A percentile compares a stretch with the other conserved stretches of the same genome.
Evolutionary conservation across 2,888 invertebrate genomes (phyloP).

Genomic region (Lithophane leautieri): DNA sequence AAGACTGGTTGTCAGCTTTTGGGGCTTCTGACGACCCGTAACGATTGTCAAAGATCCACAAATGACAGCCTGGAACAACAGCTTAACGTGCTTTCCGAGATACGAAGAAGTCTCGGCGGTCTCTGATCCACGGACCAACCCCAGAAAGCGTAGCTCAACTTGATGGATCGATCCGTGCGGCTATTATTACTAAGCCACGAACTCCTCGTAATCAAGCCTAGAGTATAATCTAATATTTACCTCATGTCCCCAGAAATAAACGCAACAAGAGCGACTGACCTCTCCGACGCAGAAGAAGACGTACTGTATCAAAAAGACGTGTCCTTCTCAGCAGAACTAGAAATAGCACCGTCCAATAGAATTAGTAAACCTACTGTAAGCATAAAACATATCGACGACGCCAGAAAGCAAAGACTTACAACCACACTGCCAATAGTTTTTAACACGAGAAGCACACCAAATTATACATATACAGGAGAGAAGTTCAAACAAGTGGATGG

Average conservation of each 20-base stretch:
- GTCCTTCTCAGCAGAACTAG: constrained; percentile 94
- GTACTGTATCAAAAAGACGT: constrained; percentile 95
- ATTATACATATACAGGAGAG: constrained; percentile 83
- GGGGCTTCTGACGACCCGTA: no score
- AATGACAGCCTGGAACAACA: no score
- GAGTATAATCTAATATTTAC: not conserved
- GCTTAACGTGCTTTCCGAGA: no score
- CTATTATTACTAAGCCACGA: no score
- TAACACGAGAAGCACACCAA: constrained; percentile 71
- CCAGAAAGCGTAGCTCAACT: no score
- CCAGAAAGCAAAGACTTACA: constrained; percentile 73
- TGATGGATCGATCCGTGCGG: no score
- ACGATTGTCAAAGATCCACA: no score
- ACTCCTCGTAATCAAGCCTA: no score
- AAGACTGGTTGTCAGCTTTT: no score
- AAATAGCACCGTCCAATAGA: constrained; percentile 89
- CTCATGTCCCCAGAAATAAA: constrained; percentile 92
- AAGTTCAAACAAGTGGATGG: constrained; percentile 84
- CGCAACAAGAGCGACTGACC: constrained; percentile 92
- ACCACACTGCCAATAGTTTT: constrained; percentile 71
- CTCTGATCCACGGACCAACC: no score
- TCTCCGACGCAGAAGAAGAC: constrained; percentile 91
- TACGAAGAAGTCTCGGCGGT: no score
- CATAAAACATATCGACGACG: constrained; percentile 79
- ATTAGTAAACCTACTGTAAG: constrained; percentile 82